These are phyloP conservation scores for Pseudochirops cupreus DNA, from an alignment of 2,797 vertebrate species.

Conservation along the genomic window DNA sequence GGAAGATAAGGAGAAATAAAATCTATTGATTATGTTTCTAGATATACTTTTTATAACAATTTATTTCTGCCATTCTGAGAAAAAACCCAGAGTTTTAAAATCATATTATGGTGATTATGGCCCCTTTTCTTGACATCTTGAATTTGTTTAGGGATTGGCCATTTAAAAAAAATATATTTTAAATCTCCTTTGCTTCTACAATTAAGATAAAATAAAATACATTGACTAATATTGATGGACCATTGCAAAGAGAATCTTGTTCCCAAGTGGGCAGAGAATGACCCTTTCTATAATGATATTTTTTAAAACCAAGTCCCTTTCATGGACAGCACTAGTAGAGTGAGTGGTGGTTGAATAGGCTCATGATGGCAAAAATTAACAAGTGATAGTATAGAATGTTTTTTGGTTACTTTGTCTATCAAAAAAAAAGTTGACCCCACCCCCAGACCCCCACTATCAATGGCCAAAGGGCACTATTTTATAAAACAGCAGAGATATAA, in stretches of 20 bases:
- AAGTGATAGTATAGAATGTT: neutral
- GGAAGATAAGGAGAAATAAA: neutral
- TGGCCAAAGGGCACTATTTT: neutral
- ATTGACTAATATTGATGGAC: neutral
- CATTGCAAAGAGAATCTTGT: neutral
- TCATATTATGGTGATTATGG: neutral
- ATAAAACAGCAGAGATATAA: neutral
- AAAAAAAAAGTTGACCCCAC: neutral
- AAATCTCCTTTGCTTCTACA: neutral
- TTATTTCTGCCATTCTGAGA: neutral
- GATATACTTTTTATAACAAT: neutral
- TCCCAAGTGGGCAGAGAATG: neutral
- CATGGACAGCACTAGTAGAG: neutral
- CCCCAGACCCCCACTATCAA: neutral
- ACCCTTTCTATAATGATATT: neutral
- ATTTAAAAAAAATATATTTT: neutral
- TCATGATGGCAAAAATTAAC: neutral
- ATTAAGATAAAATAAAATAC: neutral
- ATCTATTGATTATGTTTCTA: neutral
- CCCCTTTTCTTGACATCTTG: neutral
- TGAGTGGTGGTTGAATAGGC: neutral
- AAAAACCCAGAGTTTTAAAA: neutral
- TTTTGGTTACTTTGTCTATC: neutral
- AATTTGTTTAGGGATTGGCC: neutral
- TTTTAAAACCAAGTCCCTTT: neutral